These are phyloP conservation scores for Maniola hyperantus DNA, from an alignment of 2,888 invertebrate species.

Conservation along the genomic window DNA sequence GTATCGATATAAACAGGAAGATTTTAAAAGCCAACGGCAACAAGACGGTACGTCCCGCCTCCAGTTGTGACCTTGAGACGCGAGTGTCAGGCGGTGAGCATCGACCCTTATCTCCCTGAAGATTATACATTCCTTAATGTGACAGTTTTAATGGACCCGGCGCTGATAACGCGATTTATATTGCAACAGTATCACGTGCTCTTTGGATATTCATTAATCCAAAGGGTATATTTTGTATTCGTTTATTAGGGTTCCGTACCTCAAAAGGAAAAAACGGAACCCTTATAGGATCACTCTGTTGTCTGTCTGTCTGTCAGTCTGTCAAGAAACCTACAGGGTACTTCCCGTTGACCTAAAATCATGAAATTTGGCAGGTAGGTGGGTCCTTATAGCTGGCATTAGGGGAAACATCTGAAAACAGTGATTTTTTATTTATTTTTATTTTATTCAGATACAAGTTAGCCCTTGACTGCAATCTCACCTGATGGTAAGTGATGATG, in stretches of 20 bases:
- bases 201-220: slow-evolving; percentile 1
- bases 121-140: slow-evolving; percentile 20
- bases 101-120: slow-evolving; percentile 1
- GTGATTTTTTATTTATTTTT: background rate
- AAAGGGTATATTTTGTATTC: background rate
- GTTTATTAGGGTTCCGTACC: too few relatives aligned
- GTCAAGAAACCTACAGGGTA: too few relatives aligned
- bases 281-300: too few relatives aligned
- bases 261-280: too few relatives aligned
- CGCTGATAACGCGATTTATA: slow-evolving; percentile 19
- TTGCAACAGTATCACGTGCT: background rate
- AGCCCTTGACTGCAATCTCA: too few relatives aligned
- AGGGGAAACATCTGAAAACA: too few relatives aligned
- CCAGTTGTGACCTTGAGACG: background rate
- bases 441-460: too few relatives aligned
- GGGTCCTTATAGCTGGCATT: too few relatives aligned
- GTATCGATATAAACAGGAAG: slow-evolving; percentile 12
- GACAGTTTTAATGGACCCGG: slow-evolving; percentile 33
- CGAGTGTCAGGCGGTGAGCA: background rate
- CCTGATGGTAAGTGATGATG: too few relatives aligned
- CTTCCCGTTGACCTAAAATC: too few relatives aligned
- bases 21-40: slow-evolving; percentile 7
- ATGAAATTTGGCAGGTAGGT: too few relatives aligned
- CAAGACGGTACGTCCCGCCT: background rate
- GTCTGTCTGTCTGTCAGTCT: too few relatives aligned